Conservation (phyloP, 1,140 invertebrate genomes). For the Bursaphelenchus mucronatus region DNA sequence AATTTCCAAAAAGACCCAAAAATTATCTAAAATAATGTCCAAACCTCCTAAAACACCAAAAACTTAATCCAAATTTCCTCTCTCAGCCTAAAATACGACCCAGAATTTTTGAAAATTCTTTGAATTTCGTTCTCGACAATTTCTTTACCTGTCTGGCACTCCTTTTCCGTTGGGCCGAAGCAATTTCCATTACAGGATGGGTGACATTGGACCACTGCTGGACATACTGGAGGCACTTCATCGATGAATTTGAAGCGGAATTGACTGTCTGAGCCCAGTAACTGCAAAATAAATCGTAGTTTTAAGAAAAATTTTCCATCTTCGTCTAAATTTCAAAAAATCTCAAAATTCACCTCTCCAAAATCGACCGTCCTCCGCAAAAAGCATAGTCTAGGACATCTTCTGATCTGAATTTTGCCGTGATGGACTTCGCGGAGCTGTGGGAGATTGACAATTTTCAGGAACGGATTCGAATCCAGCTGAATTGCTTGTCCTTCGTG, state of each 20-base stretch:
- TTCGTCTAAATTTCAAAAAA: slow-evolving; percentile 10
- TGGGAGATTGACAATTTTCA: slow-evolving; percentile 30
- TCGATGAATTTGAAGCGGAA: background rate
- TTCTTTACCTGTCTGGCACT: slow-evolving; percentile 32
- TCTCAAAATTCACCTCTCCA: slow-evolving; percentile 26
- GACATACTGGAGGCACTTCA: slow-evolving; percentile 15
- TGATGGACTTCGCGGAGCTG: slow-evolving; percentile 27
- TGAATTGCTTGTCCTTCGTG: slow-evolving; percentile 36
- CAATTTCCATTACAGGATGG: slow-evolving; percentile 23
- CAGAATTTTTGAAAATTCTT: no score
- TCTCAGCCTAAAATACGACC: no score
- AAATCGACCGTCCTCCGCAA: slow-evolving; percentile 27
- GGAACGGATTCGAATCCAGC: slow-evolving; percentile 10
- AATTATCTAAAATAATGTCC: no score
- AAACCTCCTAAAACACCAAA: no score
- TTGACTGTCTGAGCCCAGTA: background rate
- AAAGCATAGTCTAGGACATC: slow-evolving; percentile 29
- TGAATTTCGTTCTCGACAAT: slow-evolving; percentile 5
- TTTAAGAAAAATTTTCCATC: background rate
- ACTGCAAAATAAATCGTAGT: background rate
- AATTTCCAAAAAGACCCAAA: no score
- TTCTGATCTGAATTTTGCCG: slow-evolving; percentile 27
- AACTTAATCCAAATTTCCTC: no score
- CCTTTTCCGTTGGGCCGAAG: slow-evolving; percentile 25
- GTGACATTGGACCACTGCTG: slow-evolving; percentile 11